phyloP scores from a whole-genome alignment of 1,140 invertebrate species.

The Drosophila saltans region DNA sequence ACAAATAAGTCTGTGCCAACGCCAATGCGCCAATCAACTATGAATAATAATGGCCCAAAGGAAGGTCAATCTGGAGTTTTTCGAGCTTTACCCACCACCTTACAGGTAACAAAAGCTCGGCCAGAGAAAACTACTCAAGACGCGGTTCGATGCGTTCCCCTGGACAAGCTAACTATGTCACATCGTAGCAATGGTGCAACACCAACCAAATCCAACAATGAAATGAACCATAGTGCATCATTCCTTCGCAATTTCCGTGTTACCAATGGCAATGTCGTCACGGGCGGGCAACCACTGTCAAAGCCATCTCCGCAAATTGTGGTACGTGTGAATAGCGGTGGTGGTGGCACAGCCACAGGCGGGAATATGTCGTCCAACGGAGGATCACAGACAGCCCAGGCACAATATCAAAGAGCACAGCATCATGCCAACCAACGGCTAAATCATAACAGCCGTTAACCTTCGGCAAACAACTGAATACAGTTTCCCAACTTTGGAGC shows the following conservation, averaged over 20 bases:
- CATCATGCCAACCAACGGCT: not conserved
- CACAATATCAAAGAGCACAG: not conserved
- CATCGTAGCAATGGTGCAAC: conserved; percentile 8
- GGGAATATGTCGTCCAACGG: not conserved
- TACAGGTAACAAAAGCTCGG: conserved; percentile 26
- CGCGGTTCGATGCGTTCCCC: conserved; percentile 56
- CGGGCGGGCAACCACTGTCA: conserved; percentile 25
- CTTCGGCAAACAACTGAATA: not conserved
- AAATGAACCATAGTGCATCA: conserved; percentile 21
- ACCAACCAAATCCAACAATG: conserved; percentile 9
- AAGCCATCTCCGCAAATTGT: conserved; percentile 15
- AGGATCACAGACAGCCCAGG: not conserved
- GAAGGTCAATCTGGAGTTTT: conserved; percentile 32
- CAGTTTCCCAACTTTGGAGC: not conserved
- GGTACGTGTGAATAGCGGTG: not conserved
- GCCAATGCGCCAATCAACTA: not conserved
- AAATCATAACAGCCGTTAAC: not conserved
- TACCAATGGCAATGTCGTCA: conserved; percentile 36
- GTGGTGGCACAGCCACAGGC: not conserved
- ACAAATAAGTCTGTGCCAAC: not conserved
- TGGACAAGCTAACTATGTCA: conserved; percentile 48
- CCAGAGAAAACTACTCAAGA: conserved; percentile 14
- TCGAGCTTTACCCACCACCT: conserved; percentile 21
- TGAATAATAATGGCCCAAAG: not conserved
- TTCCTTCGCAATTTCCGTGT: conserved; percentile 47